phyloP scores from a whole-genome alignment of 2,888 invertebrate species.

The Bellardia bayeri region DNA sequence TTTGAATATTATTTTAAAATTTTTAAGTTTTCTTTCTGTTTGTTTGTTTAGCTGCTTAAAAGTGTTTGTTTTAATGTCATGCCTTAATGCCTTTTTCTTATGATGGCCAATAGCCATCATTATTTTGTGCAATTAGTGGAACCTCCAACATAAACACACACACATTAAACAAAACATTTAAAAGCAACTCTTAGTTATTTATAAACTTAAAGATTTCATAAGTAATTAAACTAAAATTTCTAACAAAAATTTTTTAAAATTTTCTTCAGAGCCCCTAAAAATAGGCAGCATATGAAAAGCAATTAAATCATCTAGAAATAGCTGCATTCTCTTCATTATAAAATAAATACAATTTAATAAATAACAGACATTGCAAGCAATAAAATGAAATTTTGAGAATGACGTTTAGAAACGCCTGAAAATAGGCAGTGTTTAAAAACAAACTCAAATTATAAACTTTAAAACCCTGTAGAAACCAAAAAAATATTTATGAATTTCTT shows the following conservation, averaged over 20 bases:
- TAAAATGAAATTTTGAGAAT: background rate
- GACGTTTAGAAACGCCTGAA: background rate
- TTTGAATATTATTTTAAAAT: background rate
- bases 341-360: no score
- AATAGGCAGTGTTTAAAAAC: slow-evolving; percentile 7
- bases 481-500: no score
- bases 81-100: slow-evolving; percentile 75
- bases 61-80: slow-evolving; percentile 62
- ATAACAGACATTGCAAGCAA: background rate
- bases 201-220: slow-evolving; percentile 33
- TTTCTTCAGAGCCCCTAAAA: background rate
- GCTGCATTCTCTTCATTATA: no score
- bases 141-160: slow-evolving; percentile 61
- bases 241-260: background rate
- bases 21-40: background rate
- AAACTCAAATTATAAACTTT: background rate
- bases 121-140: slow-evolving; percentile 75
- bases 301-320: no score
- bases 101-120: slow-evolving; percentile 76
- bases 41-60: slow-evolving; percentile 8
- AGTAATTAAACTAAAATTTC: no score
- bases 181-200: background rate
- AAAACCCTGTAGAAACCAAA: background rate
- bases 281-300: background rate
- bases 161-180: slow-evolving; percentile 31